Evolutionary conservation across 2,113 vertebrate species (phyloP).

Genomic region (Lucifuga dentata): DNA sequence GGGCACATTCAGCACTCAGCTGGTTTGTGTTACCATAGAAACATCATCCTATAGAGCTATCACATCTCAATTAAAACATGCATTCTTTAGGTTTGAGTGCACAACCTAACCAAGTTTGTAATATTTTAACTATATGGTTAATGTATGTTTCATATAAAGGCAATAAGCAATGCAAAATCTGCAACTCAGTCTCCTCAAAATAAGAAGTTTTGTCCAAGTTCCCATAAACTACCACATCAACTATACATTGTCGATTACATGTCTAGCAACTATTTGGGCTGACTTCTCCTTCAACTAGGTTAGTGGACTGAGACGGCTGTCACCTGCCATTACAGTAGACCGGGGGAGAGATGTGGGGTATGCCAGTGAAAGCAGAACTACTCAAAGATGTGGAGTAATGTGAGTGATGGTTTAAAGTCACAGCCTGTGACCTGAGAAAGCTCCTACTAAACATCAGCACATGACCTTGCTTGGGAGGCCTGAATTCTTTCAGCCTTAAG

Average conservation of each 20-base stretch:
- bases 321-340: slow-evolving; percentile 68
- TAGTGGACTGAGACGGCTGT: slow-evolving; percentile 68
- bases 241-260: slow-evolving; percentile 34
- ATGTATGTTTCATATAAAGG: background rate
- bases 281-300: slow-evolving; percentile 60
- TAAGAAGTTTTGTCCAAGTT: no score
- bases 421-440: slow-evolving; percentile 78
- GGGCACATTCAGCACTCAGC: slow-evolving; percentile 52
- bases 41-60: slow-evolving; percentile 21
- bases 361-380: slow-evolving; percentile 58
- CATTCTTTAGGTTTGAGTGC: slow-evolving; percentile 20
- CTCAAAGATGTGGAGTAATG: slow-evolving; percentile 69
- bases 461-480: slow-evolving; percentile 80
- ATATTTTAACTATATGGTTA: slow-evolving; percentile 2
- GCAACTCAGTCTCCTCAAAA: slow-evolving; percentile 22
- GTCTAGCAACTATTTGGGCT: slow-evolving; percentile 45
- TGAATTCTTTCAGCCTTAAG: slow-evolving; percentile 79
- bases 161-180: slow-evolving; percentile 32
- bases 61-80: slow-evolving; percentile 30
- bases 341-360: slow-evolving; percentile 63
- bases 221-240: slow-evolving; percentile 11
- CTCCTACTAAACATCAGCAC: slow-evolving; percentile 81
- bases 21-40: slow-evolving; percentile 28
- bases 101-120: slow-evolving; percentile 6
- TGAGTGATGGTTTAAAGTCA: slow-evolving; percentile 78